These are phyloP conservation scores for Microctonus hyperodae DNA, from an alignment of 2,888 invertebrate species.

Conservation along the genomic window DNA sequence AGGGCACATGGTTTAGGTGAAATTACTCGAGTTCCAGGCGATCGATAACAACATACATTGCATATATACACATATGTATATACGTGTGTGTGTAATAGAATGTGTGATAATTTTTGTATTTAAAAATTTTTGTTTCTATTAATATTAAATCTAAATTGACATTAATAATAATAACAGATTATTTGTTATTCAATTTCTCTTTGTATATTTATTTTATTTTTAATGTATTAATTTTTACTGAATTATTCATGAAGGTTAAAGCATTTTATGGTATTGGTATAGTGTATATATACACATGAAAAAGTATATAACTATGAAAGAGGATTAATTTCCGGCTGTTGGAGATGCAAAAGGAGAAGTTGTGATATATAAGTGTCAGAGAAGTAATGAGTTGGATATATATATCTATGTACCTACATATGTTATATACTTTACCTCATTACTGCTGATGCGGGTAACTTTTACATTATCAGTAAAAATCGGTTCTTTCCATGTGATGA, in stretches of 20 bases:
- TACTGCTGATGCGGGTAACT: constrained; percentile 61
- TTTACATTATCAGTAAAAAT: constrained; percentile 65
- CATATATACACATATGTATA: neutral
- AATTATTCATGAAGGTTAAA: neutral
- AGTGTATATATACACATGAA: neutral
- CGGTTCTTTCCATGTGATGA: constrained; percentile 64
- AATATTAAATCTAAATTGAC: no score
- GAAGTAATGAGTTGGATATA: neutral
- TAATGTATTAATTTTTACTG: neutral
- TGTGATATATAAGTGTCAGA: neutral
- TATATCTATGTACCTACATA: constrained; percentile 22
- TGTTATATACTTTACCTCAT: constrained; percentile 54
- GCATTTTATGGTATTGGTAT: no score
- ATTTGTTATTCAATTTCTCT: no score
- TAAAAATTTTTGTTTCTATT: no score
- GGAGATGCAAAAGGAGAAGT: neutral
- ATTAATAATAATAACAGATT: no score
- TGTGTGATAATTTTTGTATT: no score
- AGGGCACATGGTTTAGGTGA: neutral
- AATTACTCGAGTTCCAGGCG: constrained; percentile 18
- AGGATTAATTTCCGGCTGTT: constrained; percentile 10
- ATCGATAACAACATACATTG: constrained; percentile 15
- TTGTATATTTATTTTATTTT: constrained; percentile 3
- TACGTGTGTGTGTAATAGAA: constrained; percentile 10
- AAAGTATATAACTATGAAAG: neutral